Conservation (phyloP, 2,888 invertebrate species). For the Plutella xylostella region DNA sequence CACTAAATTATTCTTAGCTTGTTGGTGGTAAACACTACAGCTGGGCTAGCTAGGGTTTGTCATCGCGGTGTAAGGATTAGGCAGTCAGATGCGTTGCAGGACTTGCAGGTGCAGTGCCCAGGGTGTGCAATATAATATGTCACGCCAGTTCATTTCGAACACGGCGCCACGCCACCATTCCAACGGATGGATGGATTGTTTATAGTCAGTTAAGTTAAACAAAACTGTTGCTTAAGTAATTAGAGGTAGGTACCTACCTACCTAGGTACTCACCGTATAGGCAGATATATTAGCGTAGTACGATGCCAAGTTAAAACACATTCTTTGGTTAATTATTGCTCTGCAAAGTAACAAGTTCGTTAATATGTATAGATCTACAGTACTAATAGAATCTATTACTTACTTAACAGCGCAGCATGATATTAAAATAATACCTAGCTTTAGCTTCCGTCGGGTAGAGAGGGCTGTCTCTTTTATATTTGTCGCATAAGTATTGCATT, state of each 20-base stretch:
- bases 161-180: no score
- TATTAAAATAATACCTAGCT: constrained; percentile 1
- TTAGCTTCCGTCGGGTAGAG: constrained; percentile 72
- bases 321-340: constrained; percentile 81
- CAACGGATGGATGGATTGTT: background rate
- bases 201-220: background rate
- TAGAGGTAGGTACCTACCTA: background rate
- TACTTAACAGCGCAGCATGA: no score
- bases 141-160: no score
- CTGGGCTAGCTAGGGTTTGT: no score
- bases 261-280: constrained; percentile 65
- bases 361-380: no score
- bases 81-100: no score
- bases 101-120: no score
- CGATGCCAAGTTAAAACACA: constrained; percentile 82
- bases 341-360: constrained; percentile 46
- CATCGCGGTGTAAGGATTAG: no score
- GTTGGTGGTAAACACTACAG: no score
- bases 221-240: constrained; percentile 9
- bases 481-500: constrained; percentile 80
- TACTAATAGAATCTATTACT: no score
- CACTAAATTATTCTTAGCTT: no score
- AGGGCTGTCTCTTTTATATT: constrained; percentile 73
- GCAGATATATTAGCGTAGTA: constrained; percentile 78
- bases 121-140: no score